These are phyloP conservation scores for Phlogophora meticulosa DNA, from an alignment of 2,888 invertebrate genomes.

Conservation along the genomic window DNA sequence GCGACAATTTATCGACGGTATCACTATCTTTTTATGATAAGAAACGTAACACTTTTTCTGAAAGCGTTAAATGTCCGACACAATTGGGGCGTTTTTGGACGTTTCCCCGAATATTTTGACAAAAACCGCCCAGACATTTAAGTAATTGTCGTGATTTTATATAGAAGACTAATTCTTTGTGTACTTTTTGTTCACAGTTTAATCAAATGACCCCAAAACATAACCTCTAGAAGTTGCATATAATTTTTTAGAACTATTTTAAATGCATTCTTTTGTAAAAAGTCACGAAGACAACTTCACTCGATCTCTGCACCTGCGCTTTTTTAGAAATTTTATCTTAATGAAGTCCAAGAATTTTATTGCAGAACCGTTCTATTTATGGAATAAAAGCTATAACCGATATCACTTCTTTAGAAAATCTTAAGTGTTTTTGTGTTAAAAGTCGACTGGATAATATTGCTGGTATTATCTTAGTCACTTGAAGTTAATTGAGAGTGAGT, in stretches of 20 bases:
- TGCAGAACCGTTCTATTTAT: constrained; percentile 27
- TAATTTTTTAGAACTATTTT: constrained; percentile 1
- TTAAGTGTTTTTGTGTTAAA: neutral
- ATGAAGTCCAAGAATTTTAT: constrained; percentile 26
- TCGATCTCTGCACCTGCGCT: constrained; percentile 13
- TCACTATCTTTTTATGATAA: constrained; percentile 47
- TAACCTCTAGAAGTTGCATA: constrained; percentile 11
- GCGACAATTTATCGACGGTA: constrained; percentile 61
- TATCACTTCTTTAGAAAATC: constrained; percentile 16
- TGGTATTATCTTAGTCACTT: constrained; percentile 22
- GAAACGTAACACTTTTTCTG: constrained; percentile 25
- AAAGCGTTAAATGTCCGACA: constrained; percentile 19
- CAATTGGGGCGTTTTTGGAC: constrained; percentile 12
- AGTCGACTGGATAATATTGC: constrained; percentile 14
- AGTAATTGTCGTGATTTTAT: constrained; percentile 36
- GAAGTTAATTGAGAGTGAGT: constrained; percentile 46
- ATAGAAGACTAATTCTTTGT: constrained; percentile 19
- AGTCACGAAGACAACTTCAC: constrained; percentile 15
- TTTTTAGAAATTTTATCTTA: constrained; percentile 25
- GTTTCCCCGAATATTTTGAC: constrained; percentile 7
- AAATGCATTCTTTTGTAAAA: constrained; percentile 31
- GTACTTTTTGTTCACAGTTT: constrained; percentile 34
- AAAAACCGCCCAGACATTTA: constrained; percentile 28
- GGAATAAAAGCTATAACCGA: constrained; percentile 22
- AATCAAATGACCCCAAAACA: constrained; percentile 41